Base-by-base conservation (phyloP, 2,888 invertebrate genomes). In the Hoplodrina ambigua region DNA sequence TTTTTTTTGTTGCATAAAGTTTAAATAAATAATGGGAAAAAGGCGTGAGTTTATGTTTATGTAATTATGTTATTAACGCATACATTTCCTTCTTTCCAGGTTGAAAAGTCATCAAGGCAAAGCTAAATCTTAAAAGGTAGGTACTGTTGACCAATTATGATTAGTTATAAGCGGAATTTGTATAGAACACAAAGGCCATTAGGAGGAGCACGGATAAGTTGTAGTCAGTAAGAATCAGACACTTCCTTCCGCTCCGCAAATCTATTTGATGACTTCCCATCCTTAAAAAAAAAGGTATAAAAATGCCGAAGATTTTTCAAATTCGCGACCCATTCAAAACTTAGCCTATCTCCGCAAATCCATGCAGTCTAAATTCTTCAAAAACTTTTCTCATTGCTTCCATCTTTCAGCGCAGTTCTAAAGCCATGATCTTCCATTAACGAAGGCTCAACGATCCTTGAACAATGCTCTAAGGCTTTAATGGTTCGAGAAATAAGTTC, bases 401-500 rank as follows among this genome's bases (percentile, higher is more conserved):
- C 68, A 77, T 80, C 73, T 74, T 73, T 70, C 53, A 69, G 64
- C 72, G 17, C 67, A 63, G 60, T 72, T 81, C 54, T 33, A 69
- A 71, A 55, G 61, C 73, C 65, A 71, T 80, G 72, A 69, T 76
- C 74, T 79, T 62, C 72, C 69, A 83, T 85, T 83, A 81, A 71
- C 59, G 68, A 17, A 67, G 52, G 54, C 63, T 63, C 77, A 86
- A 85, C 84, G 86, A 85, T 71, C 87, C 85, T 77, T 83, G 78
- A 78, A 83, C 85, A 84, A 86, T 82, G 83, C 82, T 81, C 72
- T 69, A 58, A 81, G 67, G 82, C 76, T 74, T 80, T 84, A 88
- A 88, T 88, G 88, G 85, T 37, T 84, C 75, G 88, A 80, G 80
- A 88, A 88, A 88, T 87, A 87, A 85, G 77, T 87, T 88, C 61